These are phyloP conservation scores for Erpetoichthys calabaricus DNA, from an alignment of 2,797 vertebrate species.

Conservation along the genomic window DNA sequence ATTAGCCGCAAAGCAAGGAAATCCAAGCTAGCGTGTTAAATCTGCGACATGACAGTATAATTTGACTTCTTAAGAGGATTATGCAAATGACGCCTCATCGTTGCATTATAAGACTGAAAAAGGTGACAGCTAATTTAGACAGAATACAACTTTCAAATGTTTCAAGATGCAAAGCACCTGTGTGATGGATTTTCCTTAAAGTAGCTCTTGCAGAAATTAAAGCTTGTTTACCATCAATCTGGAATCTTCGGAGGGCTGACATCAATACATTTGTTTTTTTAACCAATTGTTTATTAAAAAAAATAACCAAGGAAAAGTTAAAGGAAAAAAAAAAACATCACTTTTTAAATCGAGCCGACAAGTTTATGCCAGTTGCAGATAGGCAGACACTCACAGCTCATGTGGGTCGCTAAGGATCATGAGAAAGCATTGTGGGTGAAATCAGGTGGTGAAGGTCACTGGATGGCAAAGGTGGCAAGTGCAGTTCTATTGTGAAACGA, in stretches of 20 bases:
- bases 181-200: conserved; percentile 55
- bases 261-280: conserved; percentile 16
- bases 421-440: no score
- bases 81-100: conserved; percentile 87
- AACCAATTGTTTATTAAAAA: not conserved
- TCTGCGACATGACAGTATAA: conserved; percentile 91
- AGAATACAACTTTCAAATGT: conserved; percentile 80
- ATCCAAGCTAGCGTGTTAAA: conserved; percentile 85
- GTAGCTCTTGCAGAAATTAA: conserved; percentile 37
- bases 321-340: no score
- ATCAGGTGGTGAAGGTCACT: no score
- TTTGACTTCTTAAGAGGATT: conserved; percentile 93
- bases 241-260: conserved; percentile 8
- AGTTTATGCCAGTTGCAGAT: no score
- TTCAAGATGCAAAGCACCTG: conserved; percentile 72
- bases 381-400: no score
- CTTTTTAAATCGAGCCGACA: no score
- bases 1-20: conserved; percentile 75
- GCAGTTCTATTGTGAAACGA: no score
- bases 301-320: no score
- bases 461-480: no score
- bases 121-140: conserved; percentile 91
- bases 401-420: no score
- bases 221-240: conserved; percentile 43
- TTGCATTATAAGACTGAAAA: conserved; percentile 76